phyloP scores from a whole-genome alignment of 2,113 vertebrate genomes.

The Limnothrissa miodon region DNA sequence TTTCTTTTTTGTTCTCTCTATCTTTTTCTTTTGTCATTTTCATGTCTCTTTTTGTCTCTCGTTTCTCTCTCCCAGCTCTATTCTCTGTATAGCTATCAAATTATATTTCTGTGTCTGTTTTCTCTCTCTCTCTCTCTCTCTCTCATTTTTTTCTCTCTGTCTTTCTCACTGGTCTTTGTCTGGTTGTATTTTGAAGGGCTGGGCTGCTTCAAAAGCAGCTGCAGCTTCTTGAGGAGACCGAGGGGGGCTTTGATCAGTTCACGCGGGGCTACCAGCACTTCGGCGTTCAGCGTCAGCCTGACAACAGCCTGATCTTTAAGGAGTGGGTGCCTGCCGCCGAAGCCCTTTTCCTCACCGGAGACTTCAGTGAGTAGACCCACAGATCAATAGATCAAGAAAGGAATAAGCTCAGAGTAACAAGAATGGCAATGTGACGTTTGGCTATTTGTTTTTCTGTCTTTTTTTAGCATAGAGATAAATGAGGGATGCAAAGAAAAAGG shows the following conservation, averaged over 20 bases:
- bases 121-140: background rate
- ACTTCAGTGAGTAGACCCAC: conserved; percentile 88
- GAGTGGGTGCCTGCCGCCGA: conserved; percentile 95
- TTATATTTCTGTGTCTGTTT: background rate
- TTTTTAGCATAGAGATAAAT: background rate
- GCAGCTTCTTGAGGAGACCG: conserved; percentile 77
- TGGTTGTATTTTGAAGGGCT: conserved; percentile 75
- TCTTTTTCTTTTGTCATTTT: background rate
- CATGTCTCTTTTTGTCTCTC: background rate
- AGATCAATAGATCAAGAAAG: conserved; percentile 5
- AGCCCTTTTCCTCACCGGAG: conserved; percentile 93
- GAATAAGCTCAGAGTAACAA: background rate
- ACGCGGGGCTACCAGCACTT: conserved; percentile 84
- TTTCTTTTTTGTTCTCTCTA: background rate
- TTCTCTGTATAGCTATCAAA: background rate
- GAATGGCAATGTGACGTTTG: background rate
- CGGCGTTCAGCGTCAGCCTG: conserved; percentile 74
- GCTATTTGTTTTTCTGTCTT: background rate
- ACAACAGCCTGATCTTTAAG: conserved; percentile 85
- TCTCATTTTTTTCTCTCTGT: background rate
- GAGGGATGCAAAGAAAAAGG: background rate
- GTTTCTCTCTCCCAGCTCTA: background rate
- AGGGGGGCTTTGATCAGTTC: conserved; percentile 90
- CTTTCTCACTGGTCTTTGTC: conserved; percentile 14
- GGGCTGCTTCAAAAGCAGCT: conserved; percentile 76